These are phyloP conservation scores for Hylaea fasciaria DNA, from an alignment of 2,888 invertebrate genomes.

Conservation along the genomic window DNA sequence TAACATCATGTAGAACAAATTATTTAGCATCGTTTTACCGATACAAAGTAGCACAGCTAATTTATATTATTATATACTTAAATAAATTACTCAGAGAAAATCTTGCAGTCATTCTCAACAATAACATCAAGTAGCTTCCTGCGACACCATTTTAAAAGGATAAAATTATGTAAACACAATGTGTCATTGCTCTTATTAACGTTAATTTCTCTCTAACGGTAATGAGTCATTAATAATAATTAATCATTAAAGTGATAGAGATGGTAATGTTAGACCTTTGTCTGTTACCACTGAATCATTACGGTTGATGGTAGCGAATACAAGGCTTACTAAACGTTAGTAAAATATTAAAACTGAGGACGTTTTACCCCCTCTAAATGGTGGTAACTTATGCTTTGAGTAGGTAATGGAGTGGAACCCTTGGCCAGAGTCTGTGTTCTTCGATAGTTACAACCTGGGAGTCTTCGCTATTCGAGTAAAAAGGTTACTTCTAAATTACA, in stretches of 20 bases:
- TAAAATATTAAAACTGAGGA: neutral
- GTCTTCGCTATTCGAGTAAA: too few species aligned
- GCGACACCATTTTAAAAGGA: constrained; percentile 7
- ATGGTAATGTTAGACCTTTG: constrained; percentile 7
- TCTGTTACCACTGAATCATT: constrained; percentile 9
- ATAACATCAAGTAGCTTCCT: constrained; percentile 8
- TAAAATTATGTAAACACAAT: constrained; percentile 18
- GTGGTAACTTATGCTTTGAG: too few species aligned
- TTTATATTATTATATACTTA: too few species aligned
- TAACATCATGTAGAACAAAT: too few species aligned
- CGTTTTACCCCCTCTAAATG: too few species aligned
- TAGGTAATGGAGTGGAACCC: too few species aligned
- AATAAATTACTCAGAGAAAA: too few species aligned
- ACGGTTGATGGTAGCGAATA: neutral
- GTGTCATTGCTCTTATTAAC: constrained; percentile 12
- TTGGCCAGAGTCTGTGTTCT: too few species aligned
- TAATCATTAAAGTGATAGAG: constrained; percentile 39
- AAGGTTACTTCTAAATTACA: too few species aligned
- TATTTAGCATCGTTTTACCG: too few species aligned
- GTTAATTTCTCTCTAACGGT: constrained; percentile 28
- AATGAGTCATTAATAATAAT: constrained; percentile 31
- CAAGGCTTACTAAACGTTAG: neutral
- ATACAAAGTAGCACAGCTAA: too few species aligned
- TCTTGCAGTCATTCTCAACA: neutral
- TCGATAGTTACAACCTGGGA: too few species aligned